phyloP scores from a whole-genome alignment of 2,797 vertebrate species.

The Chloroceryle amazona region DNA sequence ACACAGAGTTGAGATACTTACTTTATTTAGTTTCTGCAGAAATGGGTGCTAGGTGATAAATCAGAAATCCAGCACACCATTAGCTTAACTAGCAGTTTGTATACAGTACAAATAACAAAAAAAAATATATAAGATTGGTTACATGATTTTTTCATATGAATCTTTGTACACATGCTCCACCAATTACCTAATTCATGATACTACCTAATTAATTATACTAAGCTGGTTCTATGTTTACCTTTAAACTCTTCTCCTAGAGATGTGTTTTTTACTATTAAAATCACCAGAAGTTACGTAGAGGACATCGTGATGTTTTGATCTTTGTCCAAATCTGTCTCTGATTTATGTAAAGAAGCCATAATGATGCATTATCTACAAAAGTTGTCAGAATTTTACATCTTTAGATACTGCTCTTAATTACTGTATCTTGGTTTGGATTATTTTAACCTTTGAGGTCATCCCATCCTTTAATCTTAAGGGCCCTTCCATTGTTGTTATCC shows the following conservation, averaged over 20 bases:
- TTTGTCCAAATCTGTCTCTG: neutral
- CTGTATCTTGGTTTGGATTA: neutral
- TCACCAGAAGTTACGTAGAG: neutral
- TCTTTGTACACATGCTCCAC: too few species aligned
- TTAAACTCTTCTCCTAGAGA: too few species aligned
- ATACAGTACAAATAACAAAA: too few species aligned
- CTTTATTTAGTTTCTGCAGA: neutral
- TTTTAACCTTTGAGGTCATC: neutral
- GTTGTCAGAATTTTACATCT: neutral
- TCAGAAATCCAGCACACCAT: too few species aligned
- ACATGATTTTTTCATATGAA: neutral
- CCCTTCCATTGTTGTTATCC: neutral
- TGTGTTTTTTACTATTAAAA: too few species aligned
- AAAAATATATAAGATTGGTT: too few species aligned
- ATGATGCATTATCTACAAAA: neutral
- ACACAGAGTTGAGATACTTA: neutral
- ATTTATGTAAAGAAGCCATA: neutral
- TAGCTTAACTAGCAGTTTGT: too few species aligned
- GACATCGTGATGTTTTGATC: neutral
- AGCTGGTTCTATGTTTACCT: too few species aligned
- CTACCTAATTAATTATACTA: too few species aligned
- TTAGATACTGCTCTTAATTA: neutral
- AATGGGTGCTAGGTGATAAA: too few species aligned
- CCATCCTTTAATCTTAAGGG: neutral
- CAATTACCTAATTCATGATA: too few species aligned